phyloP scores from a whole-genome alignment of 2,113 vertebrate species.

The Semnornis frantzii region DNA sequence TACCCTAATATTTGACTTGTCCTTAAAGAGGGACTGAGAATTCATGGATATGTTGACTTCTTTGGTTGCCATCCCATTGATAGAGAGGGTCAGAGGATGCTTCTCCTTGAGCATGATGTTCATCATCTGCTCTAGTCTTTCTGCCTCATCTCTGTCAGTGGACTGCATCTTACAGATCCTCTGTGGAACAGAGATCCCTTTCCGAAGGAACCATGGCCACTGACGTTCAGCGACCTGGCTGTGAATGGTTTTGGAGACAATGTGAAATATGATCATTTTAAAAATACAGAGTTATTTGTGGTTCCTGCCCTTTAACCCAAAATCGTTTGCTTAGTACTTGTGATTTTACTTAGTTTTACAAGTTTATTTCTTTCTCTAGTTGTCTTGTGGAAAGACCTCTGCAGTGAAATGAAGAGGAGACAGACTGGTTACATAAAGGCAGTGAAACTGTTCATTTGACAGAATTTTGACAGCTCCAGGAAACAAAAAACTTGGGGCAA shows the following conservation, averaged over 20 bases:
- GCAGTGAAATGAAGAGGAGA: background rate
- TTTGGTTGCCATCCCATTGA: background rate
- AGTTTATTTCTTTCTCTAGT: background rate
- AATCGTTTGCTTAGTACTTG: background rate
- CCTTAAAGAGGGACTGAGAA: background rate
- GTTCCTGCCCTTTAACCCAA: background rate
- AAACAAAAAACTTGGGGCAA: background rate
- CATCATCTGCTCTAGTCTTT: background rate
- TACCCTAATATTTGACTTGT: background rate
- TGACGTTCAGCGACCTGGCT: background rate
- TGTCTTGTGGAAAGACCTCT: background rate
- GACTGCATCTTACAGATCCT: background rate
- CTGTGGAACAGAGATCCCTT: background rate
- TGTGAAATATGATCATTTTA: background rate
- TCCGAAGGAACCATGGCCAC: background rate
- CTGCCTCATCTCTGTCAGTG: background rate
- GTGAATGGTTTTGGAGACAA: background rate
- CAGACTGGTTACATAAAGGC: background rate
- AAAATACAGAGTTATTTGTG: background rate
- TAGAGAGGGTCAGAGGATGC: background rate
- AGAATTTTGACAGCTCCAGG: background rate
- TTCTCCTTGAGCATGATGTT: accelerated
- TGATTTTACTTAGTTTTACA: background rate
- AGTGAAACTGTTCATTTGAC: background rate
- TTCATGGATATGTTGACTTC: background rate